Percentiles rank a stretch among this genome's conserved stretches.
phyloP scores from a whole-genome alignment of 2,797 vertebrate genomes.

The Danio kyathit region DNA sequence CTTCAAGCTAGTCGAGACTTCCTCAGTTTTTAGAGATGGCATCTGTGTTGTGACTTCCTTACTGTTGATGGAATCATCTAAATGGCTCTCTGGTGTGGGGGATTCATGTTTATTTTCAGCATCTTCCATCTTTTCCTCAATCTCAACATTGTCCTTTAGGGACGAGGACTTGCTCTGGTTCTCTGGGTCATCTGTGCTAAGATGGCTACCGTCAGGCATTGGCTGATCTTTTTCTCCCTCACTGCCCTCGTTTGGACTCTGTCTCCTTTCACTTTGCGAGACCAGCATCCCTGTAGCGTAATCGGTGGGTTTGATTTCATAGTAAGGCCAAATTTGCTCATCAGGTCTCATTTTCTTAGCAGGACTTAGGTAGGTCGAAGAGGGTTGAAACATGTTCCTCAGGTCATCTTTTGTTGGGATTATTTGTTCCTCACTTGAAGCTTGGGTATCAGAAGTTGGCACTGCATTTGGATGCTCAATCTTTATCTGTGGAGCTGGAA shows the following conservation, averaged over 20 bases:
- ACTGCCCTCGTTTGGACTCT: constrained; percentile 81
- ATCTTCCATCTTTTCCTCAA: constrained; percentile 75
- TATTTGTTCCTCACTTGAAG: constrained; percentile 81
- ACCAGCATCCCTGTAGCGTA: constrained; percentile 85
- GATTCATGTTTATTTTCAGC: constrained; percentile 80
- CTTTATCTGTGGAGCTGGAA: constrained; percentile 81
- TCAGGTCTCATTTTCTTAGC: constrained; percentile 86
- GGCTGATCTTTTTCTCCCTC: constrained; percentile 83
- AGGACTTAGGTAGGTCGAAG: constrained; percentile 86
- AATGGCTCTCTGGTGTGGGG: constrained; percentile 77
- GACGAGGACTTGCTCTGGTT: constrained; percentile 79
- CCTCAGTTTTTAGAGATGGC: constrained; percentile 77
- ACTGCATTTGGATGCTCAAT: constrained; percentile 82
- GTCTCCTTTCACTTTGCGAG: constrained; percentile 77
- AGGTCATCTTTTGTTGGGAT: constrained; percentile 82
- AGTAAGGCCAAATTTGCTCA: constrained; percentile 88
- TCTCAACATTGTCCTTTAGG: constrained; percentile 82
- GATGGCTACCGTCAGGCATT: constrained; percentile 80
- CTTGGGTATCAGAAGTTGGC: constrained; percentile 83
- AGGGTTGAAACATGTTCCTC: constrained; percentile 82
- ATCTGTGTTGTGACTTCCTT: constrained; percentile 82
- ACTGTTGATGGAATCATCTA: constrained; percentile 77
- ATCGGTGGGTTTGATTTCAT: constrained; percentile 86
- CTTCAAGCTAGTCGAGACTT: constrained; percentile 81
- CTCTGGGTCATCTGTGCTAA: constrained; percentile 81